Percentiles rank a stretch among this genome's conserved stretches.
These are phyloP conservation scores for Campaea margaritaria DNA, from an alignment of 2,888 invertebrate species.

Conservation along the genomic window DNA sequence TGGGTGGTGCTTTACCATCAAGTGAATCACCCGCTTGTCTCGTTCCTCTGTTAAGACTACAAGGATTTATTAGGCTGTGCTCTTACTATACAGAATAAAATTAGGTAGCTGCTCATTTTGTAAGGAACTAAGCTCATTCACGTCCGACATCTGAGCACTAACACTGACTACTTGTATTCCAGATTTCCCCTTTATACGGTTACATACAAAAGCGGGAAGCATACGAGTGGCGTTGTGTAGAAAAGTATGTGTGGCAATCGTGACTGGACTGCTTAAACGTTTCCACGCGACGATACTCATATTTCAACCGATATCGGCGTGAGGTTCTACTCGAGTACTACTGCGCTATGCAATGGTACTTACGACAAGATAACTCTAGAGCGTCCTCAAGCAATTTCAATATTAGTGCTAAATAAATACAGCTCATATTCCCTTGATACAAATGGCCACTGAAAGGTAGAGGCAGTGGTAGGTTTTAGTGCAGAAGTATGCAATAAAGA, in stretches of 20 bases:
- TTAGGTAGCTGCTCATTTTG: no score
- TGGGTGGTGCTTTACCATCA: no score
- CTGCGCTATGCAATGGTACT: constrained; percentile 45
- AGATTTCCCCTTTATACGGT: constrained; percentile 16
- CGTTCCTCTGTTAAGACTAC: no score
- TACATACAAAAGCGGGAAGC: constrained; percentile 7
- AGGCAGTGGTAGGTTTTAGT: constrained; percentile 45
- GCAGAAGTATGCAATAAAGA: constrained; percentile 70
- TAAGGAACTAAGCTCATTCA: no score
- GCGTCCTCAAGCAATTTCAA: constrained; percentile 13
- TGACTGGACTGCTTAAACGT: constrained; percentile 59
- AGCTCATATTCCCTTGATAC: constrained; percentile 12
- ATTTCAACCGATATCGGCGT: constrained; percentile 63
- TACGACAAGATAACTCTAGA: constrained; percentile 32
- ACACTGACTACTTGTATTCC: not conserved
- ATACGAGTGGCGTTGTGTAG: constrained; percentile 27
- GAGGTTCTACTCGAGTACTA: constrained; percentile 56
- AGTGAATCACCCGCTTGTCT: no score
- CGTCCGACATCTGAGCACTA: not conserved
- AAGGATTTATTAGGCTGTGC: no score
- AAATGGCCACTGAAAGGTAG: constrained; percentile 41
- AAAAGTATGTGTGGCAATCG: constrained; percentile 54
- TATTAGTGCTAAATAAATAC: constrained; percentile 10
- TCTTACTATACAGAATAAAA: no score
- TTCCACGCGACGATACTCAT: constrained; percentile 63